Evolutionary conservation across 2,888 invertebrate species (phyloP).

Genomic region (Alcis repandata): DNA sequence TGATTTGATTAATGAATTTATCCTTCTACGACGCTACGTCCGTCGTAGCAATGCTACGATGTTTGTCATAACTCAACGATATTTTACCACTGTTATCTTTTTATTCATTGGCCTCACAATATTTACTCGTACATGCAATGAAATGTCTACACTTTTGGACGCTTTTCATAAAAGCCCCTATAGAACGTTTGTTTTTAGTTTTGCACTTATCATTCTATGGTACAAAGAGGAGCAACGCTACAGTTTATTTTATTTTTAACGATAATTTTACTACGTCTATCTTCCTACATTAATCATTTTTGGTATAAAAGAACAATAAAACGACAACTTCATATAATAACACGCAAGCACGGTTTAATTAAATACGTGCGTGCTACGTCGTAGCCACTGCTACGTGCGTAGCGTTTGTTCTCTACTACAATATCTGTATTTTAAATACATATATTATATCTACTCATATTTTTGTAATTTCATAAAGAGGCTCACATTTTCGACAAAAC

Average conservation of each 20-base stretch:
- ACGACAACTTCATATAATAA: slow-evolving; percentile 22
- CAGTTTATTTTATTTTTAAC: background rate
- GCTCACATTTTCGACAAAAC: background rate
- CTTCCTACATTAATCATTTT: background rate
- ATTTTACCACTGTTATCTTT: no score
- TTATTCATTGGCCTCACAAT: no score
- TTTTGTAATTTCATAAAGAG: background rate
- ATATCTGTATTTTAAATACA: background rate
- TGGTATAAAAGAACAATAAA: background rate
- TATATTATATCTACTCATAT: background rate
- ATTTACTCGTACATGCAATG: no score
- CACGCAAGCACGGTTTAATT: slow-evolving; percentile 17
- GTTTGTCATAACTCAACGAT: no score
- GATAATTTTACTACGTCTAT: background rate
- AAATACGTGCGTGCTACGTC: slow-evolving; percentile 35
- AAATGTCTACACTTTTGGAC: background rate
- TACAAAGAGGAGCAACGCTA: background rate
- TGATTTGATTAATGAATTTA: no score
- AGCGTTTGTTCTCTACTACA: slow-evolving; percentile 1
- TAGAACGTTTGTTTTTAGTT: background rate
- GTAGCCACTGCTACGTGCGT: slow-evolving; percentile 32
- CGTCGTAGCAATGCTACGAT: no score
- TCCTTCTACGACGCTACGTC: no score
- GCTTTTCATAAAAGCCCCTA: background rate
- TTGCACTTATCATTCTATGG: background rate